These are phyloP conservation scores for Pseudomyrmex concolor DNA, from an alignment of 1,140 invertebrate species.

Conservation along the genomic window DNA sequence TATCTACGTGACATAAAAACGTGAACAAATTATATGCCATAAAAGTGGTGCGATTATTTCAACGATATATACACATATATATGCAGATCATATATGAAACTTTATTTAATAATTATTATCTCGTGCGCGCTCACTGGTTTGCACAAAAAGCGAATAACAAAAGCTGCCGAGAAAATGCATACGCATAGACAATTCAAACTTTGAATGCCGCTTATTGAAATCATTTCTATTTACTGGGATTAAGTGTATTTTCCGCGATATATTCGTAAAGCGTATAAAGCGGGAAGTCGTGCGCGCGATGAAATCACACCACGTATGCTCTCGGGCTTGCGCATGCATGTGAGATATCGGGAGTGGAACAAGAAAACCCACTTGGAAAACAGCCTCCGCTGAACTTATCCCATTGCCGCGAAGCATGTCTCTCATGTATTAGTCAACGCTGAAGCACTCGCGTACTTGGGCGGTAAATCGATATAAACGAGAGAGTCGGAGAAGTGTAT, in stretches of 20 bases:
- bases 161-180: not conserved
- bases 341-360: conserved; percentile 63
- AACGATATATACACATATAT: not conserved
- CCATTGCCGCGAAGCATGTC: conserved; percentile 30
- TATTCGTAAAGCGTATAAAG: not conserved
- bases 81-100: too few species aligned
- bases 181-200: not conserved
- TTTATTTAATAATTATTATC: too few species aligned
- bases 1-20: not conserved
- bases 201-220: not conserved
- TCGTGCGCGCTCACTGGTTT: too few species aligned
- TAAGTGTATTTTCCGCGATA: conserved; percentile 11
- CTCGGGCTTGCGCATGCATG: not conserved
- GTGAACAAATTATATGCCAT: not conserved
- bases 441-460: conserved; percentile 27
- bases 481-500: not conserved
- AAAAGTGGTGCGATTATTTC: not conserved
- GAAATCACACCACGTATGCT: conserved; percentile 7
- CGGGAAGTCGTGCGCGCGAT: conserved; percentile 9
- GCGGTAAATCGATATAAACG: not conserved
- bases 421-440: conserved; percentile 60
- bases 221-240: conserved; percentile 13
- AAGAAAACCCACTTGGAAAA: conserved; percentile 73
- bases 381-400: conserved; percentile 44
- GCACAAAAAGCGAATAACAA: not conserved